Base-by-base conservation (phyloP, 2,888 invertebrate species). In the Scaptomyza polygonia region DNA sequence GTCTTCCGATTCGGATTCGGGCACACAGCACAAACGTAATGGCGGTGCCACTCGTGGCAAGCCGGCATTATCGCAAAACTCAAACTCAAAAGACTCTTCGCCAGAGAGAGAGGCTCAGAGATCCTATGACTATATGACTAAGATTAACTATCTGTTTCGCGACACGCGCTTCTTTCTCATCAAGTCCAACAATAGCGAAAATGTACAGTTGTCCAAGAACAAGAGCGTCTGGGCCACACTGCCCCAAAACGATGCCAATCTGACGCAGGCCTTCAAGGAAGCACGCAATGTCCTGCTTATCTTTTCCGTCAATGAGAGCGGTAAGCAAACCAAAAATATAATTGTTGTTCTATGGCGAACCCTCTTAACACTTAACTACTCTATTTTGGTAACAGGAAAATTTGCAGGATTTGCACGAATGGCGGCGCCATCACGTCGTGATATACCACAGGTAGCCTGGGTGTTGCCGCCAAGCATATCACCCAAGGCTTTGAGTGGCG, bases 141-240 rank as follows among this genome's bases (percentile, higher is more conserved):
- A 97, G 92, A 92, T 99, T 76, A 98, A 97, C 92, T 98, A 98
- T 92, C 93, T 99, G 79, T 98, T 99, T 92, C 94, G 98, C 79
- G 98, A 98, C 91, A 97, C 99, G 49, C 94, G 96, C 77, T 99
- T 98, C 93, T 99, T 98, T 93, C 94, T 99, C 62, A 98, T 99
- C 86, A 99, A 99, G 92, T 98, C 98, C 52, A 99, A 98, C 92
- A 99, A 99, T 92, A 96, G 97, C 64, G 99, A 99, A 92, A 99
- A 99, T 92, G 96, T 99, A 53, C 96, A 96, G 34, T 91, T 99
- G 64, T 97, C 98, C 1, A 99, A 99, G 92, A 96, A 96, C 14
- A 97, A 97, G 93, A 97, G 97, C 69, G 98, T 99, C 5, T 99
- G 99, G 99, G 98, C 99, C 3, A 99, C 99, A 3, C 94, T 98